Evolutionary conservation across 2,113 vertebrate genomes (phyloP).

Genomic region (Syngnathoides biaculeatus): DNA sequence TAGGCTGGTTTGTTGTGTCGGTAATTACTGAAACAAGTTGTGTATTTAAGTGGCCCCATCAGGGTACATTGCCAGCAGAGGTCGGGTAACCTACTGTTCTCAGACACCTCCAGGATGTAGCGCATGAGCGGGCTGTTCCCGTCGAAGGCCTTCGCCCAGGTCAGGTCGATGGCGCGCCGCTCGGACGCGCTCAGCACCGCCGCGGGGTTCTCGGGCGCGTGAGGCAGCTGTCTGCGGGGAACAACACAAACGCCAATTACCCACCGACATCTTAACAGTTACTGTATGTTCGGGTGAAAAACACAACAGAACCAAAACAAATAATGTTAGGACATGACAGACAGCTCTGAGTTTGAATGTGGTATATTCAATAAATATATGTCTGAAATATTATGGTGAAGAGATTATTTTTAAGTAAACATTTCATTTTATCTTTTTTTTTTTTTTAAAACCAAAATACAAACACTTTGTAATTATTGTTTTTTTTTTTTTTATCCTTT

Average conservation of each 20-base stretch:
- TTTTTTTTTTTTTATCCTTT: too few species aligned
- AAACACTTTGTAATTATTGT: too few species aligned
- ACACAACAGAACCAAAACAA: background rate
- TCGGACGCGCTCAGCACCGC: slow-evolving; percentile 79
- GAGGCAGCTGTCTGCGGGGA: slow-evolving; percentile 84
- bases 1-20: too few species aligned
- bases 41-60: too few species aligned
- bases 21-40: too few species aligned
- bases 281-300: background rate
- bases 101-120: slow-evolving; percentile 91
- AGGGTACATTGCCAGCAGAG: background rate
- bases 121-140: slow-evolving; percentile 92
- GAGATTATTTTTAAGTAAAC: too few species aligned
- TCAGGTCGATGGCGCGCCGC: slow-evolving; percentile 88
- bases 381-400: too few species aligned
- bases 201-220: slow-evolving; percentile 84
- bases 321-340: background rate
- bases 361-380: too few species aligned
- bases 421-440: too few species aligned
- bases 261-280: too few species aligned
- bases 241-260: background rate
- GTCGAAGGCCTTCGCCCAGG: slow-evolving; percentile 92
- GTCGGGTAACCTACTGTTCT: slow-evolving; percentile 84
- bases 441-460: too few species aligned
- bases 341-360: background rate